A percentile compares a stretch with the other conserved stretches of the same genome.
These are phyloP conservation scores for Nibea albiflora DNA, from an alignment of 2,113 vertebrate species.

Conservation along the genomic window DNA sequence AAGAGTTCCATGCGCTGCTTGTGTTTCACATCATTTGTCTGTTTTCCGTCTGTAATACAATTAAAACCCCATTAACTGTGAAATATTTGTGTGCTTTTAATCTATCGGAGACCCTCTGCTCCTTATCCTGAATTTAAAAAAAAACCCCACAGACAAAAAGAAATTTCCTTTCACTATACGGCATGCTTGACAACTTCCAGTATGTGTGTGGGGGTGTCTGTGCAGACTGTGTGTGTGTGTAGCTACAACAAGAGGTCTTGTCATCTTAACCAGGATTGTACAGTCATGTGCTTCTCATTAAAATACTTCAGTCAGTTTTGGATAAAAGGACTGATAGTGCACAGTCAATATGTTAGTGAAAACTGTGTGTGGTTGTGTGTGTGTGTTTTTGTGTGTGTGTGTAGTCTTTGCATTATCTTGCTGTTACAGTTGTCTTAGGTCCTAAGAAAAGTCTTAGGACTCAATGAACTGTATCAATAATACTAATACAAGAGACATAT, in stretches of 20 bases:
- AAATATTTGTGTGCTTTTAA: constrained; percentile 29
- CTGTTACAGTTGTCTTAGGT: constrained; percentile 1
- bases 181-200: constrained; percentile 36
- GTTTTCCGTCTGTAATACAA: constrained; percentile 45
- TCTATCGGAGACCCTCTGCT: constrained; percentile 35
- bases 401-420: neutral
- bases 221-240: constrained; percentile 7
- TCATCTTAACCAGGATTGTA: constrained; percentile 70
- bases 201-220: constrained; percentile 7
- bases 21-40: constrained; percentile 46
- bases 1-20: constrained; percentile 20
- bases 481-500: neutral
- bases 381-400: constrained; percentile 20
- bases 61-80: constrained; percentile 43
- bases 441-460: neutral
- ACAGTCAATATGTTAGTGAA: constrained; percentile 27
- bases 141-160: constrained; percentile 25
- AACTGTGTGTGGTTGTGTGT: constrained; percentile 5
- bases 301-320: constrained; percentile 65
- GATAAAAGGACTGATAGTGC: constrained; percentile 51
- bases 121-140: constrained; percentile 18
- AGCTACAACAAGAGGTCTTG: constrained; percentile 54
- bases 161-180: constrained; percentile 9
- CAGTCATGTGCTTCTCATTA: constrained; percentile 77
- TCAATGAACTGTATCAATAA: constrained; percentile 16